A percentile compares a stretch with the other conserved stretches of the same genome.
Evolutionary conservation across 2,113 vertebrate species (phyloP).

Genomic region (Eulemur macaco): DNA sequence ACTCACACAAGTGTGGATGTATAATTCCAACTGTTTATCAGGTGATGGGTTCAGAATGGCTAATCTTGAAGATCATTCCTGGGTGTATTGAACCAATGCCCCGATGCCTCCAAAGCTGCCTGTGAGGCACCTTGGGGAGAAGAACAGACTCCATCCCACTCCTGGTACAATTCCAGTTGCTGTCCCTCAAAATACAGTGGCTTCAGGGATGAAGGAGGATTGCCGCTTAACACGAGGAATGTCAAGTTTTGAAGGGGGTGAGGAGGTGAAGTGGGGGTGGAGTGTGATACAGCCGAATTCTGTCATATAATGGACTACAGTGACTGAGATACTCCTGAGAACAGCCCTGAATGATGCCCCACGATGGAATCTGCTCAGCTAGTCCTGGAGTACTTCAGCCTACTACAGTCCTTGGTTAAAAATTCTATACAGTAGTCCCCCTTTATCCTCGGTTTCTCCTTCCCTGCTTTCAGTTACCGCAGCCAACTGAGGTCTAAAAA

Average conservation of each 20-base stretch:
- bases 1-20: background rate
- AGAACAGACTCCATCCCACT: background rate
- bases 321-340: background rate
- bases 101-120: background rate
- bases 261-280: background rate
- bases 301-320: background rate
- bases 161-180: background rate
- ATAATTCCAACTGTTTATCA: no score
- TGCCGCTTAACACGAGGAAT: background rate
- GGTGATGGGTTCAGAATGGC: background rate
- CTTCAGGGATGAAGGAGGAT: background rate
- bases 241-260: background rate
- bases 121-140: background rate
- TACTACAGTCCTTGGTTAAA: background rate
- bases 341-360: background rate
- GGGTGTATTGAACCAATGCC: background rate
- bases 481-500: background rate
- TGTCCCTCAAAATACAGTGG: background rate
- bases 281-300: background rate
- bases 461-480: background rate
- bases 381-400: background rate
- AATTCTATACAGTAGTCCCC: background rate
- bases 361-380: background rate
- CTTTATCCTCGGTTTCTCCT: background rate
- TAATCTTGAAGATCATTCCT: background rate